These are phyloP conservation scores for Ormyrus labotus DNA, from an alignment of 2,888 invertebrate genomes.

Conservation along the genomic window DNA sequence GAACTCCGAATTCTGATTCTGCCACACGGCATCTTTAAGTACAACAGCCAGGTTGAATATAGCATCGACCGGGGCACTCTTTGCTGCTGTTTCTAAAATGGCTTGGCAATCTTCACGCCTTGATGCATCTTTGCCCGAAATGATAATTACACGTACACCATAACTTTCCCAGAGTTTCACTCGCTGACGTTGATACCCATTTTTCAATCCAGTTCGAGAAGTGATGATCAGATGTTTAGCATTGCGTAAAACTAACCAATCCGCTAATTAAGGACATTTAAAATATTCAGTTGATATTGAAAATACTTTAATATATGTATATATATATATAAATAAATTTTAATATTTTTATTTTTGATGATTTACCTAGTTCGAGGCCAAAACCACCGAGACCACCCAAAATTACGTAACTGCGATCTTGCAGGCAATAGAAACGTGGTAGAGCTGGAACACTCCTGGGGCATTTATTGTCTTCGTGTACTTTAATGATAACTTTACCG, in stretches of 20 bases:
- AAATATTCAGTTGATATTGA: background rate
- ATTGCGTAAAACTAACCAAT: conserved; percentile 91
- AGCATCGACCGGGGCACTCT: conserved; percentile 79
- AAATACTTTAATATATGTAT: background rate
- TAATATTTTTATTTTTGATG: conserved; percentile 67
- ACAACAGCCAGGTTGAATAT: conserved; percentile 83
- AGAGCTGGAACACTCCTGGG: conserved; percentile 72
- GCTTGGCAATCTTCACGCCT: conserved; percentile 82
- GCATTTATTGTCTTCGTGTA: conserved; percentile 62
- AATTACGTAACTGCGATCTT: conserved; percentile 79
- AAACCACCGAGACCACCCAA: conserved; percentile 93
- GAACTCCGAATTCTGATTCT: conserved; percentile 77
- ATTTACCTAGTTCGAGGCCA: conserved; percentile 82
- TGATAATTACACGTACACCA: conserved; percentile 83
- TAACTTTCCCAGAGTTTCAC: conserved; percentile 83
- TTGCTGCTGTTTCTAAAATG: conserved; percentile 80
- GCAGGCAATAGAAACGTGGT: conserved; percentile 77
- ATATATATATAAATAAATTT: background rate
- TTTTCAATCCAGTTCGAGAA: conserved; percentile 86
- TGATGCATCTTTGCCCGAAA: conserved; percentile 83
- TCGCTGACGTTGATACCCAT: conserved; percentile 88
- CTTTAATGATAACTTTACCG: conserved; percentile 80
- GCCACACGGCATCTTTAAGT: conserved; percentile 77
- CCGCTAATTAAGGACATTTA: conserved; percentile 77
- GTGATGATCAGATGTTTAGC: conserved; percentile 87